Evolutionary conservation across 2,888 invertebrate genomes (phyloP).

Genomic region (Neoaliturus tenellus): DNA sequence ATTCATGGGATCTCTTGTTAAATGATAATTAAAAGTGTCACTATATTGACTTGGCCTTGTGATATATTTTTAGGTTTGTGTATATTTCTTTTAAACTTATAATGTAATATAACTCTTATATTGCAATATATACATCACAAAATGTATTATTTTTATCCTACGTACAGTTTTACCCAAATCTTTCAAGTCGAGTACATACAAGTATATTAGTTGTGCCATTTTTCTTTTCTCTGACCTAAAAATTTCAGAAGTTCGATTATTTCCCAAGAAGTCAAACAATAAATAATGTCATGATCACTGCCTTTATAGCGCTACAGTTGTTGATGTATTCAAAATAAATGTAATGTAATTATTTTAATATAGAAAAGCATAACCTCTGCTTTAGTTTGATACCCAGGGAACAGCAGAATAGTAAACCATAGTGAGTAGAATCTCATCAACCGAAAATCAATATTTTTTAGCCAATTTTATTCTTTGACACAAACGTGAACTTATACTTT

Average conservation of each 20-base stretch:
- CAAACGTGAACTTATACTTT: too few species aligned
- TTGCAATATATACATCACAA: neutral
- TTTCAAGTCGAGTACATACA: neutral
- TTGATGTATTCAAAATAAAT: neutral
- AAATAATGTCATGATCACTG: neutral
- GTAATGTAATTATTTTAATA: neutral
- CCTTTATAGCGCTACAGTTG: neutral
- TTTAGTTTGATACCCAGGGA: too few species aligned
- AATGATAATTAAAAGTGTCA: neutral
- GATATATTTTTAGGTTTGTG: conserved; percentile 12
- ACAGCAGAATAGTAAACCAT: too few species aligned
- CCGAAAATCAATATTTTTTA: too few species aligned
- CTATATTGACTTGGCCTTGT: neutral
- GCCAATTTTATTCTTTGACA: too few species aligned
- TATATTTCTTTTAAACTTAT: neutral
- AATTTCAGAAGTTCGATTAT: too few species aligned
- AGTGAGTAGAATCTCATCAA: too few species aligned
- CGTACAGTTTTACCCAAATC: too few species aligned
- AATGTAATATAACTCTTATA: neutral
- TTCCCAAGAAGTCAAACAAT: neutral
- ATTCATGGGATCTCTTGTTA: neutral
- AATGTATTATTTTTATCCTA: neutral
- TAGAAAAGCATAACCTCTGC: neutral
- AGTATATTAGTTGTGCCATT: neutral
- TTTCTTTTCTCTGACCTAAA: neutral